Conservation (phyloP, 2,888 invertebrate genomes). For the Bellardia pandia region DNA sequence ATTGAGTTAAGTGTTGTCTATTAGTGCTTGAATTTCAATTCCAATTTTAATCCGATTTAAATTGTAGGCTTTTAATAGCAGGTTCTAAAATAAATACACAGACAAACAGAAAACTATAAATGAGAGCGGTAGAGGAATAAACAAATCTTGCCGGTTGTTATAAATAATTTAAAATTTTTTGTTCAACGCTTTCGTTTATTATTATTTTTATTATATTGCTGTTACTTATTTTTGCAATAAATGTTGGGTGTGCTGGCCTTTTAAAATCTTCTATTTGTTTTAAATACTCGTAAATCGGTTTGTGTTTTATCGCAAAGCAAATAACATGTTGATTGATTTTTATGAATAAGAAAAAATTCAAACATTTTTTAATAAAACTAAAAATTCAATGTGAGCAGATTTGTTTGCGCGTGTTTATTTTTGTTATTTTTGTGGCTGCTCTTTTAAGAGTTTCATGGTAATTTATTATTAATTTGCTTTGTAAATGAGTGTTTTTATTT, state of each 20-base stretch:
- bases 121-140: neutral
- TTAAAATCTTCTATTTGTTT: neutral
- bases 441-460: neutral
- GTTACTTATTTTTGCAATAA: neutral
- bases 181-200: neutral
- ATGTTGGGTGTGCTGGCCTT: neutral
- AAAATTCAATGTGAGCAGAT: neutral
- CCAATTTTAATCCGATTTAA: conserved; percentile 45
- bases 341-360: neutral
- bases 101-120: conserved; percentile 28
- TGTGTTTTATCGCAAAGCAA: conserved; percentile 3
- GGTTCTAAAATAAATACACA: conserved; percentile 24
- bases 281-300: conserved; percentile 1
- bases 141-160: conserved; percentile 1
- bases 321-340: conserved; percentile 23
- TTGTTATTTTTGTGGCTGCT: neutral
- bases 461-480: conserved; percentile 38
- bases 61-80: conserved; percentile 26
- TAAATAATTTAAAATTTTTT: neutral
- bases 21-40: conserved; percentile 43
- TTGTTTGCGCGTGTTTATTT: neutral
- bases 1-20: conserved; percentile 18
- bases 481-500: conserved; percentile 6
- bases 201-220: neutral
- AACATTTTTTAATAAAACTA: neutral